A percentile compares a stretch with the other conserved stretches of the same genome.
These are phyloP conservation scores for Cryptophagus acutangulus DNA, from an alignment of 2,888 invertebrate genomes.

Conservation along the genomic window DNA sequence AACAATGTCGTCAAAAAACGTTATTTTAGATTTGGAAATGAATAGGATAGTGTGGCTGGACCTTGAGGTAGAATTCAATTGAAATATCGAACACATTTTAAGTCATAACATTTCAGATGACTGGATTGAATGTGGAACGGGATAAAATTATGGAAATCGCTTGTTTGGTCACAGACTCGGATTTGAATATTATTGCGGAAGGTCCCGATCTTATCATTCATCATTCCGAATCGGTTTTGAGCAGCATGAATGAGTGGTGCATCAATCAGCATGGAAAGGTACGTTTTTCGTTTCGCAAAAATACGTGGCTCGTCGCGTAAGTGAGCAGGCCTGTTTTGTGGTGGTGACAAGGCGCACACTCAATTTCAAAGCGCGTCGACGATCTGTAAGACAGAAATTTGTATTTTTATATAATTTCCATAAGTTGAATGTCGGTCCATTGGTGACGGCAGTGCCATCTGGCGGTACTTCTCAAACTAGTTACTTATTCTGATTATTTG, in stretches of 20 bases:
- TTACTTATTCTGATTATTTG: no score
- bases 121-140: conserved; percentile 72
- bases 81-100: conserved; percentile 3
- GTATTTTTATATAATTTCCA: no score
- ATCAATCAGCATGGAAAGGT: conserved; percentile 72
- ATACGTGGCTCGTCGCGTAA: no score
- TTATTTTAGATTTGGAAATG: conserved; percentile 36
- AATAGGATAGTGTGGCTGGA: conserved; percentile 68
- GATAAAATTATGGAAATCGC: conserved; percentile 86
- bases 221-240: conserved; percentile 66
- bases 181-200: conserved; percentile 70
- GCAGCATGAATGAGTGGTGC: conserved; percentile 84
- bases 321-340: background rate
- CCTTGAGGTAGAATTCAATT: conserved; percentile 52
- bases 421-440: no score
- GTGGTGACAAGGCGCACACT: no score
- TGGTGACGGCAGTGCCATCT: no score
- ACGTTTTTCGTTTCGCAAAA: no score
- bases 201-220: conserved; percentile 74
- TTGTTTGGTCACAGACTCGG: conserved; percentile 77
- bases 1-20: background rate
- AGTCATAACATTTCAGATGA: conserved; percentile 58
- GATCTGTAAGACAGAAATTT: no score
- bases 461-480: no score
- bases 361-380: background rate